A percentile compares a stretch with the other conserved stretches of the same genome.
Conservation (phyloP, 1,140 invertebrate species). For the Spodoptera frugiperda region DNA sequence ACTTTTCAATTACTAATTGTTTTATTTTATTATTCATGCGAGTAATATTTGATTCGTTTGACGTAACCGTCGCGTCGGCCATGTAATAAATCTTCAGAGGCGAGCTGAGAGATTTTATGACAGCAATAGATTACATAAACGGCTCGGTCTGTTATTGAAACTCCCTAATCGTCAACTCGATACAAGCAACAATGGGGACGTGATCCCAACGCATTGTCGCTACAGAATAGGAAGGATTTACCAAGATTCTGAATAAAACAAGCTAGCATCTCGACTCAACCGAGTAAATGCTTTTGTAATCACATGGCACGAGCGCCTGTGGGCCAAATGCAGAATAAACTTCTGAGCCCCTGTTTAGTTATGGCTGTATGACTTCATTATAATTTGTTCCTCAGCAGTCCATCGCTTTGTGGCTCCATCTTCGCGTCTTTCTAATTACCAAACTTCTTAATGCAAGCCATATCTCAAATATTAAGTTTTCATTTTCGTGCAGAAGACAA, state of each 20-base stretch:
- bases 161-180: conserved; percentile 79
- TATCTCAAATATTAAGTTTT: not conserved
- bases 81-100: not conserved
- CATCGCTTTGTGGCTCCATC: conserved; percentile 17
- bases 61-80: not conserved
- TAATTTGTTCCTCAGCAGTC: conserved; percentile 25
- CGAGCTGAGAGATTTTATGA: conserved; percentile 55
- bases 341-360: conserved; percentile 47
- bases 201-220: conserved; percentile 75
- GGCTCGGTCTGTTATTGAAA: conserved; percentile 65
- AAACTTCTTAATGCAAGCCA: conserved; percentile 14
- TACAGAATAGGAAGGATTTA: conserved; percentile 80
- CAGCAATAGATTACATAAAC: conserved; percentile 59
- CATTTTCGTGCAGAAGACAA: not conserved
- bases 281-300: conserved; percentile 75
- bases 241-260: conserved; percentile 76
- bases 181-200: conserved; percentile 73
- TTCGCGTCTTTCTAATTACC: not conserved
- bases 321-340: conserved; percentile 52
- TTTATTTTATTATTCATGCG: too few relatives aligned
- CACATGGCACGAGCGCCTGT: conserved; percentile 59
- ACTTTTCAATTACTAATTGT: too few relatives aligned
- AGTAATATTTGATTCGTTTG: not conserved
- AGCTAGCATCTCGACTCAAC: conserved; percentile 65
- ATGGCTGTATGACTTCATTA: conserved; percentile 27